Conservation (phyloP, 2,888 invertebrate species). For the Drosophila diplacantha region DNA sequence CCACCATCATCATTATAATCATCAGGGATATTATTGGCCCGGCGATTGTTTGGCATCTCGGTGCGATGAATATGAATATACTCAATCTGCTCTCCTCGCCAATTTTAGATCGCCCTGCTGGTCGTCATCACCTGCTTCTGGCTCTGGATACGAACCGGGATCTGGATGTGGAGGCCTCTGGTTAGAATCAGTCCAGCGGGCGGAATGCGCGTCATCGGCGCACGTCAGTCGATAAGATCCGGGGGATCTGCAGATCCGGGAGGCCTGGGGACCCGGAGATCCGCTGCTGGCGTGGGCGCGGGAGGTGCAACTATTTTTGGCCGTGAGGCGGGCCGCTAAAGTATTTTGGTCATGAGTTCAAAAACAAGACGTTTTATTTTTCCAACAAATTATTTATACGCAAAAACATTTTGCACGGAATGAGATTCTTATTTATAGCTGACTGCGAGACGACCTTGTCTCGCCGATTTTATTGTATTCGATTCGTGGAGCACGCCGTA, state of each 20-base stretch:
- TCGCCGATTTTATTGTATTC: conserved; percentile 25
- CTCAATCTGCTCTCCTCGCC: conserved; percentile 34
- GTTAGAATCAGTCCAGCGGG: conserved; percentile 48
- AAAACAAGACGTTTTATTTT: conserved; percentile 59
- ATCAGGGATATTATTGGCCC: conserved; percentile 24
- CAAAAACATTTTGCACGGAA: conserved; percentile 57
- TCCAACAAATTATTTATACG: conserved; percentile 65
- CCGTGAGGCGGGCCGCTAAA: conserved; percentile 65
- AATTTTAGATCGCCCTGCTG: conserved; percentile 38
- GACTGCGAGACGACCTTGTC: conserved; percentile 65
- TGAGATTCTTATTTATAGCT: conserved; percentile 57
- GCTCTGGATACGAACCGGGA: conserved; percentile 7
- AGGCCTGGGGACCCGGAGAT: conserved; percentile 8
- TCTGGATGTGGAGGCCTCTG: conserved; percentile 38
- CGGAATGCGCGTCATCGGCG: conserved; percentile 62
- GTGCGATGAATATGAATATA: conserved; percentile 15
- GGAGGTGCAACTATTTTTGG: conserved; percentile 59
- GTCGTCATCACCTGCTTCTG: conserved; percentile 62
- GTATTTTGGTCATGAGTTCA: conserved; percentile 67
- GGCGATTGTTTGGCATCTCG: conserved; percentile 31
- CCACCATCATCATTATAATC: conserved; percentile 34
- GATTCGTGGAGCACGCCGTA: conserved; percentile 59
- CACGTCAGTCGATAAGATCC: conserved; percentile 56
- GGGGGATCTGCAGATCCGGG: conserved; percentile 7
- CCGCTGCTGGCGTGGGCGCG: conserved; percentile 14